Evolutionary conservation across 2,888 invertebrate species (phyloP), one percentile per base, ranked within the genome.

Genomic region (Agonopterix alstromeriana): DNA sequence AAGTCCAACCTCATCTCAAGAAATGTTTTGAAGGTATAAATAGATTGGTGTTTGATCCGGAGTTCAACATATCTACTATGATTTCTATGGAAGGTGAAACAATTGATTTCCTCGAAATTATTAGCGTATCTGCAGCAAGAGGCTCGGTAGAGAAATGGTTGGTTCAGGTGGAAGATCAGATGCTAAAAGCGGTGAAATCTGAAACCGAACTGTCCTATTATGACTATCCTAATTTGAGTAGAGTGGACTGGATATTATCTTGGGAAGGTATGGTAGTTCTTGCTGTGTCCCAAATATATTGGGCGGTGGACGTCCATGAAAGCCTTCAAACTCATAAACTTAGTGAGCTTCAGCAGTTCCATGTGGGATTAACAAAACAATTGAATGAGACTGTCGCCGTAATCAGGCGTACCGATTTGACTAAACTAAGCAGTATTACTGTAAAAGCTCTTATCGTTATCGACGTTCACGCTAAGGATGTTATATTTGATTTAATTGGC

Each of bases 111-210:
- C 78, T 90, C 35, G 89, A 91, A 50, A 73, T 70, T 1, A 92
- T 94, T 27, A 93, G 92, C 48, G 94, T 94, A 2, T 87, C 90
- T 46, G 94, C 93, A 47, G 94, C 93, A 5, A 89, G 92, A 63
- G 96, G 96, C 0, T 94, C 95, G 49, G 96, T 97, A 2, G 97
- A 97, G 81, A 94, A 93, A 76, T 97, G 97, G 96, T 85, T 97
- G 46, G 86, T 95, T 38, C 89, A 93, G 91, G 95, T 97, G 8
- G 95, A 97, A 82, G 91, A 93, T 52, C 92, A 94, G 73, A 97
- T 97, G 96, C 68, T 94, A 0, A 83, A 85, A 57, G 93, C 95
- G 0, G 88, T 96, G 1, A 90, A 91, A 64, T 91, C 93, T 60
- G 93, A 94, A 72, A 91, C 93, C 9, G 79, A 90, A 53, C 77